phyloP scores from a whole-genome alignment of 2,797 vertebrate species.

The Intellagama lesueurii region DNA sequence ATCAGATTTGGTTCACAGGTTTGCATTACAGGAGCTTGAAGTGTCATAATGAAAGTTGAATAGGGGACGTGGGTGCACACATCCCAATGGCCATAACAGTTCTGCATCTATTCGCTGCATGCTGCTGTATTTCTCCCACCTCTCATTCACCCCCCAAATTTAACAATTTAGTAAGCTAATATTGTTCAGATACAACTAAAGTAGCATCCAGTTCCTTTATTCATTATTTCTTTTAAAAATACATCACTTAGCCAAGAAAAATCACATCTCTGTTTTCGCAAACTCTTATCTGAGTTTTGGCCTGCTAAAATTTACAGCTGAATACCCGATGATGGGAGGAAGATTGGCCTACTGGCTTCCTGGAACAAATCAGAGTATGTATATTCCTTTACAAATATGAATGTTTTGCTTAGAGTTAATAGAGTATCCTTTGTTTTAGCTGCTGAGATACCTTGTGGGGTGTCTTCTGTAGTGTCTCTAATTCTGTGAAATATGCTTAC shows the following conservation, averaged over 20 bases:
- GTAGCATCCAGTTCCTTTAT: slow-evolving; percentile 26
- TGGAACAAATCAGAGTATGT: slow-evolving; percentile 49
- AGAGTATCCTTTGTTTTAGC: slow-evolving; percentile 17
- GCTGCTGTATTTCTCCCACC: slow-evolving; percentile 2
- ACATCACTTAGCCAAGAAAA: slow-evolving; percentile 42
- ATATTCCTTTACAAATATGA: slow-evolving; percentile 43
- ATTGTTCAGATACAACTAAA: slow-evolving; percentile 28
- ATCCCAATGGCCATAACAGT: slow-evolving; percentile 32
- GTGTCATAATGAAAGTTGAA: neutral
- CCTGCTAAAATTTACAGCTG: slow-evolving; percentile 53
- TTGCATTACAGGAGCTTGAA: neutral
- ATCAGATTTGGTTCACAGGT: neutral
- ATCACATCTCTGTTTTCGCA: slow-evolving; percentile 34
- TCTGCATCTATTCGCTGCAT: slow-evolving; percentile 14
- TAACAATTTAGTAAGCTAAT: slow-evolving; percentile 17
- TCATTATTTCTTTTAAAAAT: slow-evolving; percentile 31
- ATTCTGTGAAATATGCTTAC: neutral
- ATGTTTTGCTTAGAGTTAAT: slow-evolving; percentile 25
- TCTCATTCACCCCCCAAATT: slow-evolving; percentile 13
- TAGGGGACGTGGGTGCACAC: neutral
- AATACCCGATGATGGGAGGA: slow-evolving; percentile 46
- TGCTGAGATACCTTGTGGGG: slow-evolving; percentile 1
- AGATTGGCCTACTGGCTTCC: slow-evolving; percentile 50
- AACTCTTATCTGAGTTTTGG: slow-evolving; percentile 50
- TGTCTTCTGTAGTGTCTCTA: neutral